phyloP scores from a whole-genome alignment of 2,113 vertebrate species.

The Himantopus leucocephalus region DNA sequence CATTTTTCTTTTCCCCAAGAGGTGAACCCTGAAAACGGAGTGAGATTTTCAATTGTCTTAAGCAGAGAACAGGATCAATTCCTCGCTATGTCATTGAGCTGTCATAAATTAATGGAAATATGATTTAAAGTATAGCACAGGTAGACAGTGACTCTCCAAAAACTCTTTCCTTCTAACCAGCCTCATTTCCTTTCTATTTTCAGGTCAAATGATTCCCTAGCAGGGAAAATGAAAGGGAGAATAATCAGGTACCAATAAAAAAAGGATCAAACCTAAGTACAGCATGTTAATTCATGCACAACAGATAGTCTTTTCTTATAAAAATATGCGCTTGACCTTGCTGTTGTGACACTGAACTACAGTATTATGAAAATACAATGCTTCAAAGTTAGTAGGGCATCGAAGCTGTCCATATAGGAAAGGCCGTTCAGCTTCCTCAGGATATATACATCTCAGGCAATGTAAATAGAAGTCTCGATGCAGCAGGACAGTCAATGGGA shows the following conservation, averaged over 20 bases:
- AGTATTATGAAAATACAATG: background rate
- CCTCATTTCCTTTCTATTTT: conserved; percentile 5
- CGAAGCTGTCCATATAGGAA: background rate
- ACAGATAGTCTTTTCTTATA: background rate
- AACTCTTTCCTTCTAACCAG: background rate
- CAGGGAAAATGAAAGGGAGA: background rate
- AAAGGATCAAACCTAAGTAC: background rate
- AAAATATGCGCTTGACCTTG: background rate
- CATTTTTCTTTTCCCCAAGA: background rate
- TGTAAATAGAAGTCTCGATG: background rate
- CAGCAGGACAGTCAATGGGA: background rate
- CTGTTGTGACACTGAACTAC: background rate
- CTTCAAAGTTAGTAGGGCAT: background rate
- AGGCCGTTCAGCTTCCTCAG: background rate
- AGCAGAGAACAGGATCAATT: background rate
- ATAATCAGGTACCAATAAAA: background rate
- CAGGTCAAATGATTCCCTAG: background rate
- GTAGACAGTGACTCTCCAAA: background rate
- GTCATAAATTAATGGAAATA: background rate
- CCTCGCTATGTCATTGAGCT: background rate
- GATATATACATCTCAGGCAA: background rate
- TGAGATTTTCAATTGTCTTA: background rate
- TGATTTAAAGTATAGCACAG: background rate
- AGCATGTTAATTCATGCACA: background rate
- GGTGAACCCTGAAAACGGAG: background rate